Evolutionary conservation across 2,888 invertebrate genomes (phyloP).

Genomic region (Drosophila helvetica): DNA sequence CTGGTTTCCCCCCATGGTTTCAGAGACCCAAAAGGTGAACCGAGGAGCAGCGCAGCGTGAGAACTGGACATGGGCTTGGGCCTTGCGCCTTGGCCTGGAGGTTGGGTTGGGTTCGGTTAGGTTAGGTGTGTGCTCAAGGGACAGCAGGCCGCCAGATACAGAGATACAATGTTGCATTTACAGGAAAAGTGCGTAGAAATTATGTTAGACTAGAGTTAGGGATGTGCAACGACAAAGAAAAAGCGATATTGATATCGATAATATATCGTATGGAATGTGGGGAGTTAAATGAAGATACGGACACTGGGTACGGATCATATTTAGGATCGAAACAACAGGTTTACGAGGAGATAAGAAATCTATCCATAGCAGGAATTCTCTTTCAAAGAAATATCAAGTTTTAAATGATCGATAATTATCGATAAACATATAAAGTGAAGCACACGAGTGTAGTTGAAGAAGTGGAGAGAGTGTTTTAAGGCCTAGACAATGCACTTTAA

Average conservation of each 20-base stretch:
- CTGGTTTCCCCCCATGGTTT: constrained; percentile 54
- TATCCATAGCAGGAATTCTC: too few relatives aligned
- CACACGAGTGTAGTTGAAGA: too few relatives aligned
- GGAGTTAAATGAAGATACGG: not conserved
- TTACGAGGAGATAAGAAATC: too few relatives aligned
- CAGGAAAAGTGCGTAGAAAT: constrained; percentile 3
- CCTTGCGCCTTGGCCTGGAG: not conserved
- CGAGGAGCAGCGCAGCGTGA: constrained; percentile 63
- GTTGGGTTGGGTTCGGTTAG: constrained; percentile 53
- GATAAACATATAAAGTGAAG: too few relatives aligned
- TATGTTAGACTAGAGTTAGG: not conserved
- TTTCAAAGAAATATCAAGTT: too few relatives aligned
- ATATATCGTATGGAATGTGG: not conserved
- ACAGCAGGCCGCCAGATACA: constrained; percentile 17
- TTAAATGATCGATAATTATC: too few relatives aligned
- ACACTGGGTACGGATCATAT: too few relatives aligned
- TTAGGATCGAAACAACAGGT: too few relatives aligned
- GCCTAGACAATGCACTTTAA: too few relatives aligned
- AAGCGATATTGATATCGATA: not conserved
- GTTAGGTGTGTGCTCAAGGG: constrained; percentile 63
- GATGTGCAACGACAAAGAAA: not conserved
- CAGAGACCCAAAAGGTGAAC: constrained; percentile 64
- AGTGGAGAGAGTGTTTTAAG: too few relatives aligned
- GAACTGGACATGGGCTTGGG: constrained; percentile 55
- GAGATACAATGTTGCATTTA: not conserved